Conservation (phyloP, 2,113 vertebrate genomes). For the Sapajus apella region DNA sequence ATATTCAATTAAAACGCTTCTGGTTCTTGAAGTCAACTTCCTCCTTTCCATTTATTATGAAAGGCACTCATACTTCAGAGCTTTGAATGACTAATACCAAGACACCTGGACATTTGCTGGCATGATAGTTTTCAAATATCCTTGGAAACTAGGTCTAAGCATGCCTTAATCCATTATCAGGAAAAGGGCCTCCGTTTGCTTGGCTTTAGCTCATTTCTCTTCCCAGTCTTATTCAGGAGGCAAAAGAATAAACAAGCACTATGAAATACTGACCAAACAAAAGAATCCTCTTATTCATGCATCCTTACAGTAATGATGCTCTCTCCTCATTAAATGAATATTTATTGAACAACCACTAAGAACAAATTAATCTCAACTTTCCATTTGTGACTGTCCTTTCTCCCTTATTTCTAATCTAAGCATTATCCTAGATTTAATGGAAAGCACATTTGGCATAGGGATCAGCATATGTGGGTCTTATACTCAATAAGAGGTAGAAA, state of each 20-base stretch:
- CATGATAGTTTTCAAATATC: slow-evolving; percentile 21
- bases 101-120: neutral
- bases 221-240: neutral
- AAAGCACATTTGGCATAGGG: neutral
- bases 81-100: neutral
- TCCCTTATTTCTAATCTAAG: neutral
- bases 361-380: neutral
- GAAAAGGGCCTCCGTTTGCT: neutral
- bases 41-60: neutral
- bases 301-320: neutral
- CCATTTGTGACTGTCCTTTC: neutral
- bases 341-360: neutral
- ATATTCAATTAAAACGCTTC: neutral
- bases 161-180: neutral
- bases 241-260: neutral
- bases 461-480: neutral
- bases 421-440: neutral
- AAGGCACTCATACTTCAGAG: neutral
- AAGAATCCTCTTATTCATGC: neutral
- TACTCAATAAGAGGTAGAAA: neutral
- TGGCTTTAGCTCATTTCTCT: neutral
- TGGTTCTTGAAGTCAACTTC: neutral
- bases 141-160: neutral
- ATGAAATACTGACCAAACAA: neutral
- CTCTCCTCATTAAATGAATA: neutral